Base-by-base conservation (phyloP, 1,140 invertebrate genomes). In the Trachymyrmex cornetzi region DNA sequence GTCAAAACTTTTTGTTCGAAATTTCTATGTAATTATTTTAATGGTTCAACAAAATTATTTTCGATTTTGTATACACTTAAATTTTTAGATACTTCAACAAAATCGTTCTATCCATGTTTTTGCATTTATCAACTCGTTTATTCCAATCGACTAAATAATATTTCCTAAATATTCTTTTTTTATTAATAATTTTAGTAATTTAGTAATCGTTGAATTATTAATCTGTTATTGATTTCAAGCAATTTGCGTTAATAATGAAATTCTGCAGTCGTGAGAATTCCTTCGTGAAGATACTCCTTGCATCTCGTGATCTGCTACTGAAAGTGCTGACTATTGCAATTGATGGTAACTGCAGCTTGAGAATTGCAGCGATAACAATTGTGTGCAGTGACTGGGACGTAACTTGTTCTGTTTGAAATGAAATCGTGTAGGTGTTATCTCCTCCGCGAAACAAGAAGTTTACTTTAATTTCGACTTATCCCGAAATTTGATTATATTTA, bases 271-370 rank as follows among this genome's bases (percentile, higher is more conserved):
- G 27, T 61, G 80, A 74, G 55, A 34, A 19, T 75, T 74, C 7
- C 67, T 61, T 74, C 53, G 80, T 53, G 19, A 16, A 3, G 16
- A 63, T 71, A 44, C 55, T 50, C 12, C 38, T n/a, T 57, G 69
- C 55, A 71, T 59, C 67, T 74, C n/a, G n/a, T 63, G 80, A 57
- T 75, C 55, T 75, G 14, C 14, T 63, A 84, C 74, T 27, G 38
- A 75, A 69, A 84, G 4, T 84, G 69, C 80, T 84, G 80, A 84
- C 57, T 84, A 75, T 75, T 64, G 38, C 80, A 84, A 75, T 84
- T 84, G 69, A 84, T 63, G 69, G 27, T 84, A 84, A 84, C 66
- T 82, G 64, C 67, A 82, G 24, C 80, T 84, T 75, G 80, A 44
- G 80, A 74, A 75, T 84, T 24, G 69, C 69, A 75, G 55, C 80